Conservation (phyloP, 1,140 invertebrate species). For the Teleopsis dalmanni region DNA sequence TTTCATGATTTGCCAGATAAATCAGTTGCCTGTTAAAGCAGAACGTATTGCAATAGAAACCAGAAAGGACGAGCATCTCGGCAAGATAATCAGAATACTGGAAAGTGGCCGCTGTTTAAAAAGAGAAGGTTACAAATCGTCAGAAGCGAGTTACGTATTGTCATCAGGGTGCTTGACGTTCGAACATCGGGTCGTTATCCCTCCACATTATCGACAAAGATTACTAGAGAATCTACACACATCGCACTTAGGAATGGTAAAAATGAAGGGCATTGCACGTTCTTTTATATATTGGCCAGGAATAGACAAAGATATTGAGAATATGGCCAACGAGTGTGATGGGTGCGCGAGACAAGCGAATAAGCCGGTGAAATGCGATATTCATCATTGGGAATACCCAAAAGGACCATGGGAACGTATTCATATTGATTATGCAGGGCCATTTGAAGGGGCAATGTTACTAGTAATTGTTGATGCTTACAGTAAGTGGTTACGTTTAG, state of each 20-base stretch:
- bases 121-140: too few species aligned
- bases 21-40: too few species aligned
- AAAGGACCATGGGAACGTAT: constrained; percentile 9
- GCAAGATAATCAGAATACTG: background rate
- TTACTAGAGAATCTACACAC: constrained; percentile 42
- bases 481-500: constrained; percentile 15
- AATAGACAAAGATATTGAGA: too few species aligned
- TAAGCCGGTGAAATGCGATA: too few species aligned
- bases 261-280: constrained; percentile 43
- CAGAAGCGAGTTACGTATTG: too few species aligned
- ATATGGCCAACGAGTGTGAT: too few species aligned
- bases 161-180: too few species aligned
- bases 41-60: too few species aligned
- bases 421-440: constrained; percentile 13
- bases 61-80: background rate
- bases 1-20: constrained; percentile 3
- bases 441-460: constrained; percentile 7
- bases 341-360: too few species aligned
- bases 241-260: constrained; percentile 43
- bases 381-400: constrained; percentile 9
- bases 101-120: too few species aligned
- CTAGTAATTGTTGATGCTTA: constrained; percentile 11
- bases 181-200: constrained; percentile 1
- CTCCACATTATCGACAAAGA: constrained; percentile 2
- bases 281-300: too few species aligned